Evolutionary conservation across 1,140 invertebrate genomes (phyloP), one percentile per base, ranked within the genome.

Genomic region (Drosophila melanica): DNA sequence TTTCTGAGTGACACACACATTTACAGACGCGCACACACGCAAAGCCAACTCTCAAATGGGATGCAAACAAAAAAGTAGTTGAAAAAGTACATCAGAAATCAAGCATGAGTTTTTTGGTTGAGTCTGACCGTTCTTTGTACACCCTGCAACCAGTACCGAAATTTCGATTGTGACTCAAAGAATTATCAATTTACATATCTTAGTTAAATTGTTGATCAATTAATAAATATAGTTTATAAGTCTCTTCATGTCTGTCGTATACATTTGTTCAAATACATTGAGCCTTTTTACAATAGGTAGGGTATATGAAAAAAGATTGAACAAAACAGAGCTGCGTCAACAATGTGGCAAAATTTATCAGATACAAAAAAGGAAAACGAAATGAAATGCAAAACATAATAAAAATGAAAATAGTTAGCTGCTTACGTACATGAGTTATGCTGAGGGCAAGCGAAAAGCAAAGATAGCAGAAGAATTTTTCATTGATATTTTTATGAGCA

Each of bases 401-500:
- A 63, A 62, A 69, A n/a, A n/a, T n/a, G n/a, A n/a, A 62, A 78
- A 73, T 85, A 77, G 60, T 74, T 80, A 71, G 53, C 53, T 65
- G 59, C 62, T 79, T 72, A 82, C 70, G 72, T 50, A 80, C 47
- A 41, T 63, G 66, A 63, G 41, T 47, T 51, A 60, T 63, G 45
- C 79, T 69, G 30, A 47, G 37, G 57, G 50, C 60, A 72, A 63
- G 42, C 58, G 57, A 67, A 35, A 48, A 48, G 37, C 59, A 20
- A 65, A 69, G 65, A 80, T 64, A 74, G 45, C 71, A 63, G 48
- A 51, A 70, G 45, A 79, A 78, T 47, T 51, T 79, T 68, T 79
- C 82, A 87, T 82, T 87, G 82, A 87, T 89, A 89, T 87, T 89
- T 87, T 86, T 82, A 82, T 82, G 69, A 68, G 57, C 53, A 75